Conservation (phyloP, 2,888 invertebrate species). For the Drosophila colorata region DNA sequence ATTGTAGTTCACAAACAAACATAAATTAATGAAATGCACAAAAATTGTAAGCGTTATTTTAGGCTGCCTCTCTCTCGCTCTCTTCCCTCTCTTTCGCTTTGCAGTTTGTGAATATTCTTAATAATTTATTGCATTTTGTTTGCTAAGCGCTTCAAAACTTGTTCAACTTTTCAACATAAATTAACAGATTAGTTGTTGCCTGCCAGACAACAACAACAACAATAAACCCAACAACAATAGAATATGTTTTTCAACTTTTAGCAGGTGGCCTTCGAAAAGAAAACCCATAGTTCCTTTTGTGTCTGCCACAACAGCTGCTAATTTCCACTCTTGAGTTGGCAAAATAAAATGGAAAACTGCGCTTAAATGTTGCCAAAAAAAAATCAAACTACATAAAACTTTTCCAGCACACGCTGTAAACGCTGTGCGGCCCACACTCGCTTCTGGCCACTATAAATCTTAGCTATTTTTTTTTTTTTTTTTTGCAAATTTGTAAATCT, state of each 20-base stretch:
- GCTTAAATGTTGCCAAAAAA: slow-evolving; percentile 39
- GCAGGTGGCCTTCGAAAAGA: slow-evolving; percentile 44
- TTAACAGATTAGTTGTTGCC: slow-evolving; percentile 71
- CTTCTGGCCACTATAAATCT: slow-evolving; percentile 61
- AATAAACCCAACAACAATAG: slow-evolving; percentile 23
- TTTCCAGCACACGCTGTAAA: slow-evolving; percentile 52
- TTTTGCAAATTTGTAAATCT: slow-evolving; percentile 64
- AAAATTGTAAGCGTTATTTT: slow-evolving; percentile 35
- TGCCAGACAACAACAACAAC: slow-evolving; percentile 23
- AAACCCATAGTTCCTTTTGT: slow-evolving; percentile 25
- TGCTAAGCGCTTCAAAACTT: slow-evolving; percentile 72
- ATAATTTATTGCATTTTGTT: slow-evolving; percentile 78
- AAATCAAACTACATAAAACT: background rate
- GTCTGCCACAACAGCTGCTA: slow-evolving; percentile 46
- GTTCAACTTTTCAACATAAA: slow-evolving; percentile 75
- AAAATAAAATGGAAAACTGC: slow-evolving; percentile 29
- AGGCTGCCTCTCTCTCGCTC: background rate
- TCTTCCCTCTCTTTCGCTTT: slow-evolving; percentile 9
- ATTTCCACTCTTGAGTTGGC: slow-evolving; percentile 36
- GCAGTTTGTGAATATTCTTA: slow-evolving; percentile 65
- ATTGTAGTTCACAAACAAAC: slow-evolving; percentile 11
- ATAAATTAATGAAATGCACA: slow-evolving; percentile 70
- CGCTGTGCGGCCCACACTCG: slow-evolving; percentile 22
- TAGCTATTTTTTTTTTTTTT: slow-evolving; percentile 28
- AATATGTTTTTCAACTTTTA: slow-evolving; percentile 45